Conservation (phyloP, 2,797 vertebrate species). For the Argyrosomus regius region DNA sequence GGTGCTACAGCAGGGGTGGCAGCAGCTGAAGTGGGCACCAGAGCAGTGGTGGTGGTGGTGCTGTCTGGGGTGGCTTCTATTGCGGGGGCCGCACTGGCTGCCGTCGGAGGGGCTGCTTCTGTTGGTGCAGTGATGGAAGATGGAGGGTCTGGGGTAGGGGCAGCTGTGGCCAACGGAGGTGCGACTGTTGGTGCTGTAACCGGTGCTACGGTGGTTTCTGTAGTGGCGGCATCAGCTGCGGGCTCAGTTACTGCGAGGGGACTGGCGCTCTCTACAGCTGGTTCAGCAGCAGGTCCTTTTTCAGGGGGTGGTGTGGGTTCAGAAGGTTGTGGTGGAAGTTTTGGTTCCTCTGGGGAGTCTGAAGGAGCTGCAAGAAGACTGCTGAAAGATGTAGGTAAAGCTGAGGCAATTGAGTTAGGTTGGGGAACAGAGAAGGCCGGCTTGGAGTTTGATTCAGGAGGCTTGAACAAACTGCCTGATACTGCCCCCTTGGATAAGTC, state of each 20-base stretch:
- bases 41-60: constrained; percentile 9
- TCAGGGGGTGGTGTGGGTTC: constrained; percentile 75
- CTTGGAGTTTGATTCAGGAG: constrained; percentile 81
- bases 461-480: constrained; percentile 78
- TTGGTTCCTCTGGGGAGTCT: constrained; percentile 67
- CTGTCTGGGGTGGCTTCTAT: constrained; percentile 36
- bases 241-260: constrained; percentile 11
- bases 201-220: constrained; percentile 39
- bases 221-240: neutral
- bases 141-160: neutral
- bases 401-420: constrained; percentile 30
- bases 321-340: constrained; percentile 56
- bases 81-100: constrained; percentile 54
- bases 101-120: constrained; percentile 35
- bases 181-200: constrained; percentile 41
- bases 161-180: constrained; percentile 38
- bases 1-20: constrained; percentile 10
- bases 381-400: constrained; percentile 81
- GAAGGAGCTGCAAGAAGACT: constrained; percentile 82
- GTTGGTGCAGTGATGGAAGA: constrained; percentile 13
- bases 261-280: constrained; percentile 22
- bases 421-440: constrained; percentile 83
- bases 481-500: constrained; percentile 60
- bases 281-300: constrained; percentile 50
- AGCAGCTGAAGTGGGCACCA: constrained; percentile 20